Base-by-base conservation (phyloP, 2,797 vertebrate genomes). In the Craterocephalus amniculus region DNA sequence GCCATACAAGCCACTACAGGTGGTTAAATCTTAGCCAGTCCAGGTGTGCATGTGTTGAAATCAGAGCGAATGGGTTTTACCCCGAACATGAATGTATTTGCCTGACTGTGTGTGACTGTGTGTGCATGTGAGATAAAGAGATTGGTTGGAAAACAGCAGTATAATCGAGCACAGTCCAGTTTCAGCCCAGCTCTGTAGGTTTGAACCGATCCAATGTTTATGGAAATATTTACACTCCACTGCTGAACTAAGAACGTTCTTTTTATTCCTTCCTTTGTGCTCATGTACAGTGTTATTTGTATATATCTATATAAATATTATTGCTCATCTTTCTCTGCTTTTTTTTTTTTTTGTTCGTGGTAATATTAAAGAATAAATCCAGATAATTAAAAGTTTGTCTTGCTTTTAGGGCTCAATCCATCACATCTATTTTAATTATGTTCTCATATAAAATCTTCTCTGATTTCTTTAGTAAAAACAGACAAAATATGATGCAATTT, bases 281-380 rank as follows among this genome's bases (percentile, higher is more conserved):
- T 87, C 70, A 52, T 93, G 91, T 92, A 93, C 91, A 92, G 92
- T 91, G 81, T 91, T 88, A 88, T 89, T 92, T 92, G 91, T 92
- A 90, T 81, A 91, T 91, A 88, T 84, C 85, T 86, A 83, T 81
- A 89, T 90, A 91, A 90, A 91, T 92, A 84, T 92, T 84, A 83
- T 89, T 81, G 83, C 89, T 77, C 73, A 74, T 83, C 73, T 80
- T 77, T 76, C 52, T 58, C 38, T 14, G 26, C 2, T 12, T 52
- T 52, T 26, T 16, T 55, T 59, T 55, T 57, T 45, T 58, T 68
- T 85, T 34, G 65, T 77, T 31, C 35, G 54, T 73, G 51, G 54
- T 76, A 59, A 72, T 77, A 83, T 88, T 84, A 79, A 84, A 88
- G 72, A 60, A 73, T 74, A 62, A 74, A 76, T 70, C 57, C 35